These are phyloP conservation scores for Sus scrofa DNA, from an alignment of 2,113 vertebrate species.

Conservation along the genomic window T2T-Sscrofa CM000825.6:82412001-82412500, in stretches of 20 bases:
- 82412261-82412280: not conserved
- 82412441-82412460: not conserved
- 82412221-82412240: not conserved
- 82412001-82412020: too few relatives aligned
- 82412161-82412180: too few relatives aligned
- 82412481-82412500: too few relatives aligned
- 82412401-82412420: not conserved
- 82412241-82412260: not conserved
- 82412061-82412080: too few relatives aligned
- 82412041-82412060: too few relatives aligned
- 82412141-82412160: too few relatives aligned
- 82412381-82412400: not conserved
- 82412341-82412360: not conserved
- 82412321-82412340: not conserved
- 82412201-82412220: not conserved
- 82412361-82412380: not conserved
- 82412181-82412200: not conserved
- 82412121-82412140: too few relatives aligned
- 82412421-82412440: not conserved
- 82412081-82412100: too few relatives aligned
- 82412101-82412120: too few relatives aligned
- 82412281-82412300: not conserved
- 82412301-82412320: not conserved
- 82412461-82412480: accelerated
- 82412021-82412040: too few relatives aligned